phyloP scores from a whole-genome alignment of 2,888 invertebrate species.

The Limnephilus marmoratus region DNA sequence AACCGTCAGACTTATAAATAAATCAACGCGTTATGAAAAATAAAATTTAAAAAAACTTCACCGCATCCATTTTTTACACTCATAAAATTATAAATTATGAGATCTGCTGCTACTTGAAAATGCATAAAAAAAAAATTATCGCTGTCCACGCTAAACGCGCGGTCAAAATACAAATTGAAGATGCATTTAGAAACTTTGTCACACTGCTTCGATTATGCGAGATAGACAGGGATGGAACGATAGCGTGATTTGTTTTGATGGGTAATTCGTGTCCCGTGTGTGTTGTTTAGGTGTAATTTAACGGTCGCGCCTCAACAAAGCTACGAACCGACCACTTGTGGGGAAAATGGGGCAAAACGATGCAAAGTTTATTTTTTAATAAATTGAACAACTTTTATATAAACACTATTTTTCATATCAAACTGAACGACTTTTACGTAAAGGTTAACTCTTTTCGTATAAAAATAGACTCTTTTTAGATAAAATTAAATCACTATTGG shows the following conservation, averaged over 20 bases:
- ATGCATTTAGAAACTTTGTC: not conserved
- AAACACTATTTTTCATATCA: too few species aligned
- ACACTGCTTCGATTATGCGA: not conserved
- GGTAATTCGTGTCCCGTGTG: constrained; percentile 33
- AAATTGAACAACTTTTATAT: not conserved
- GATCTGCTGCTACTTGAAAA: constrained; percentile 54
- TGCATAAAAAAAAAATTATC: constrained; percentile 44
- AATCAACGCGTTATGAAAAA: constrained; percentile 16
- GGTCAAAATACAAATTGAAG: constrained; percentile 23
- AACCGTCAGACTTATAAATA: constrained; percentile 19
- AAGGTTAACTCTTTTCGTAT: too few species aligned
- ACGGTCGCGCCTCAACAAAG: constrained; percentile 51
- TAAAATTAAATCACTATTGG: too few species aligned
- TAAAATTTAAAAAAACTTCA: constrained; percentile 6
- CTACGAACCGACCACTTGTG: constrained; percentile 27
- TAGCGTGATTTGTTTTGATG: constrained; percentile 44
- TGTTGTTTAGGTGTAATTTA: constrained; percentile 36
- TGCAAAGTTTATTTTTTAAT: not conserved
- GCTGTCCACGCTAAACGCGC: not conserved
- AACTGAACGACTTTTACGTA: too few species aligned
- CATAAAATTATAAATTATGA: constrained; percentile 60
- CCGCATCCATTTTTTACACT: constrained; percentile 39
- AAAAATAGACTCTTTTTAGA: too few species aligned
- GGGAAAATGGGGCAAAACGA: not conserved
- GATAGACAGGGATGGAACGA: constrained; percentile 33